Evolutionary conservation across 2,888 invertebrate species (phyloP), one percentile per base, ranked within the genome.

Genomic region (Aphrophora alni): DNA sequence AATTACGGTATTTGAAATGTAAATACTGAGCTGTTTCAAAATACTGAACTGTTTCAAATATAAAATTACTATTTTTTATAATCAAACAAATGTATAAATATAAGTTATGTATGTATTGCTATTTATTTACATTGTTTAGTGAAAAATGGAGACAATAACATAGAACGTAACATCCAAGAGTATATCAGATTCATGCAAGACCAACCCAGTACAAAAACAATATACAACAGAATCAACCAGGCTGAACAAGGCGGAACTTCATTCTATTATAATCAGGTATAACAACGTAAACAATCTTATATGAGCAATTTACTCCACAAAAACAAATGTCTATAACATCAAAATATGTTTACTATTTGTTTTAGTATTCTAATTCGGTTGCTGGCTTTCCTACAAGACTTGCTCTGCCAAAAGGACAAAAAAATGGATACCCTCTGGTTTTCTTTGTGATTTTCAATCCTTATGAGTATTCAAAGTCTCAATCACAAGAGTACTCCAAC

Each of bases 241-340:
- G 71, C 71, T 26, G 27, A 26, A 10, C 71, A 72, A 28, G 71
- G 71, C 0, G 26, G 27, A 72, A 17, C 26, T 28, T 0, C 71
- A 27, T 72, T 72, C 71, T 72, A 72, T 21, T 72, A 72, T 21
- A 17, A 27, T 26, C 14, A 72, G 71, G 71, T 72, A 72, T 70
- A 4, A 14, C 10, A 17, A 14, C 70, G 2, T 26, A 70, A 70
- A 14, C 25, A 12, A 12, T 14, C 12, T 24, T n/a, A n/a, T n/a
- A n/a, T n/a, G n/a, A n/a, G n/a, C n/a, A n/a, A n/a, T n/a, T n/a
- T n/a, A n/a, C n/a, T n/a, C n/a, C n/a, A n/a, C n/a, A n/a, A n/a
- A n/a, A n/a, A n/a, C n/a, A n/a, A n/a, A n/a, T n/a, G n/a, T n/a
- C n/a, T n/a, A n/a, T n/a, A n/a, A n/a, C n/a, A n/a, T n/a, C n/a